phyloP scores from a whole-genome alignment of 2,888 invertebrate species.

The Epistrophella euchroma region DNA sequence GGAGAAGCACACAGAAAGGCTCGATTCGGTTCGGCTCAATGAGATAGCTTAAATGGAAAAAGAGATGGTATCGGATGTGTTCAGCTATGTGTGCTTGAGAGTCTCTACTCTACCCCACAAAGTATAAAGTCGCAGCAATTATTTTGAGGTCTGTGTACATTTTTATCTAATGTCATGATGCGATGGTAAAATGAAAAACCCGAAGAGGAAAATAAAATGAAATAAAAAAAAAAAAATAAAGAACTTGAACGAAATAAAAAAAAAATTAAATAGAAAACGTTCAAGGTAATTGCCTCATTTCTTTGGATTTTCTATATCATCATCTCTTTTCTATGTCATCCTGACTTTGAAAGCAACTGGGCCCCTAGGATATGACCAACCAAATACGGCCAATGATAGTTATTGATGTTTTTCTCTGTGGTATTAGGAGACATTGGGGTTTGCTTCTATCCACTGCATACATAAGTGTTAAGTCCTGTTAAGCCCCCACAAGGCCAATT shows the following conservation, averaged over 20 bases:
- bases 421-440: constrained; percentile 22
- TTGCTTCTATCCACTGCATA: not conserved
- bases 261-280: constrained; percentile 50
- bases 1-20: not conserved
- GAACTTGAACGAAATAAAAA: constrained; percentile 15
- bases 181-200: constrained; percentile 58
- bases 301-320: constrained; percentile 50
- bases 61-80: constrained; percentile 51
- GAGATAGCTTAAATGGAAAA: constrained; percentile 52
- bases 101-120: constrained; percentile 28
- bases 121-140: constrained; percentile 67
- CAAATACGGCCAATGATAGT: constrained; percentile 51
- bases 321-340: constrained; percentile 26
- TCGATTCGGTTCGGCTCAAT: constrained; percentile 38
- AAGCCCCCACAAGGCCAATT: constrained; percentile 59
- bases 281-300: constrained; percentile 71
- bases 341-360: constrained; percentile 29
- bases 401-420: constrained; percentile 60
- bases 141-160: constrained; percentile 63
- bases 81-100: constrained; percentile 32
- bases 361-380: constrained; percentile 52
- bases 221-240: constrained; percentile 3
- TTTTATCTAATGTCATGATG: constrained; percentile 61
- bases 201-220: constrained; percentile 34
- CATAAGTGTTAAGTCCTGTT: constrained; percentile 35